A percentile compares a stretch with the other conserved stretches of the same genome.
These are phyloP conservation scores for Amphiprion percula DNA, from an alignment of 2,113 vertebrate species.

Conservation along the genomic window DNA sequence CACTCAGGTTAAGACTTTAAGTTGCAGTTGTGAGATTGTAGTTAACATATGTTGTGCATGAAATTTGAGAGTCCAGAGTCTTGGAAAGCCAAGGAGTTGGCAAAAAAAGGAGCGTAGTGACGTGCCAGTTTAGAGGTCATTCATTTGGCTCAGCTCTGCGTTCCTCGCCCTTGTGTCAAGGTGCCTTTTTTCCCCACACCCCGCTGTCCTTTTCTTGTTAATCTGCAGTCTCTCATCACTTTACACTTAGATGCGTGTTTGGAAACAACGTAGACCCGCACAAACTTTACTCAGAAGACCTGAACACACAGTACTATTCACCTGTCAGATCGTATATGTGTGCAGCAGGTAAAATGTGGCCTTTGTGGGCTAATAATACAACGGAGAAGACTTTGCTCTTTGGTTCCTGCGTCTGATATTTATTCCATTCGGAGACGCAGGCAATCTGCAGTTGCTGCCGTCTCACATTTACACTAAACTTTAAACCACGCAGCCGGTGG, in stretches of 20 bases:
- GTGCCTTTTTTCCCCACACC: conserved; percentile 18
- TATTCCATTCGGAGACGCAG: background rate
- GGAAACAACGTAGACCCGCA: background rate
- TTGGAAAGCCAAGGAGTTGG: background rate
- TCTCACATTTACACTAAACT: conserved; percentile 24
- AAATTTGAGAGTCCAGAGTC: conserved; percentile 17
- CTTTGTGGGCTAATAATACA: conserved; percentile 37
- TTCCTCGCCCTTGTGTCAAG: conserved; percentile 55
- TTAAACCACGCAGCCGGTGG: background rate
- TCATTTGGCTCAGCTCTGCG: conserved; percentile 26
- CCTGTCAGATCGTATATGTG: background rate
- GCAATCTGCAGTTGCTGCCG: background rate
- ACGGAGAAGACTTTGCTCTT: conserved; percentile 62
- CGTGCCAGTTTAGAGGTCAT: conserved; percentile 73
- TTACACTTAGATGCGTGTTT: conserved; percentile 10
- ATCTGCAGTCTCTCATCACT: conserved; percentile 52
- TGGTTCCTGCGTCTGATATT: conserved; percentile 39
- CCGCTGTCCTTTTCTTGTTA: conserved; percentile 14
- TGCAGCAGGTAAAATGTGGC: conserved; percentile 25
- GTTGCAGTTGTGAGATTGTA: background rate
- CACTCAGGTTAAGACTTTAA: no score
- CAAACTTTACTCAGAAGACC: background rate
- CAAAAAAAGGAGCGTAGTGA: background rate
- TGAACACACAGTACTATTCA: background rate
- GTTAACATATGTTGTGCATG: background rate